These are phyloP conservation scores for Anniella stebbinsi DNA, from an alignment of 2,797 vertebrate species.

Conservation along the genomic window DNA sequence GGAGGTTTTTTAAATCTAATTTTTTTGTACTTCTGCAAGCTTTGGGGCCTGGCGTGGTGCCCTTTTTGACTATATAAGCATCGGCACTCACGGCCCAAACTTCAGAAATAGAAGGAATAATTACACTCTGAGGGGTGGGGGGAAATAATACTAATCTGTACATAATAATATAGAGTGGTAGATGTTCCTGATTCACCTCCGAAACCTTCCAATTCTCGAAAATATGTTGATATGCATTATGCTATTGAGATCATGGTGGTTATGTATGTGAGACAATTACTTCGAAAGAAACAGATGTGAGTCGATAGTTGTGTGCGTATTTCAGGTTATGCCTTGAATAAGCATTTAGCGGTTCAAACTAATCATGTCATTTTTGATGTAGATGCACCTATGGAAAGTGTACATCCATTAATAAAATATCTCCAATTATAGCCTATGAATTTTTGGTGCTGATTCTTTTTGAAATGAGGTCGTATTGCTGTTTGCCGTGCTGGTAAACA, in stretches of 20 bases:
- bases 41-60: no score
- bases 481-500: neutral
- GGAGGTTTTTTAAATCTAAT: neutral
- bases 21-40: neutral
- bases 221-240: neutral
- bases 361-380: slow-evolving; percentile 1
- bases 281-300: neutral
- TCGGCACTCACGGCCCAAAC: neutral
- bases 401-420: slow-evolving; percentile 27
- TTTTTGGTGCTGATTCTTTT: neutral
- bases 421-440: rapidly evolving
- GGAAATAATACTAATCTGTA: neutral
- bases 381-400: neutral
- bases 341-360: neutral
- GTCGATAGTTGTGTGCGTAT: neutral
- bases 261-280: neutral
- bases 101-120: neutral
- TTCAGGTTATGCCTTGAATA: neutral
- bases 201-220: neutral
- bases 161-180: neutral
- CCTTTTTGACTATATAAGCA: neutral
- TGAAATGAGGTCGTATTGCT: neutral
- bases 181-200: neutral
- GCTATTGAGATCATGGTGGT: neutral
- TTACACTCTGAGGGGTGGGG: no score